Base-by-base conservation (phyloP, 2,888 invertebrate genomes). In the Volucella inflata region DNA sequence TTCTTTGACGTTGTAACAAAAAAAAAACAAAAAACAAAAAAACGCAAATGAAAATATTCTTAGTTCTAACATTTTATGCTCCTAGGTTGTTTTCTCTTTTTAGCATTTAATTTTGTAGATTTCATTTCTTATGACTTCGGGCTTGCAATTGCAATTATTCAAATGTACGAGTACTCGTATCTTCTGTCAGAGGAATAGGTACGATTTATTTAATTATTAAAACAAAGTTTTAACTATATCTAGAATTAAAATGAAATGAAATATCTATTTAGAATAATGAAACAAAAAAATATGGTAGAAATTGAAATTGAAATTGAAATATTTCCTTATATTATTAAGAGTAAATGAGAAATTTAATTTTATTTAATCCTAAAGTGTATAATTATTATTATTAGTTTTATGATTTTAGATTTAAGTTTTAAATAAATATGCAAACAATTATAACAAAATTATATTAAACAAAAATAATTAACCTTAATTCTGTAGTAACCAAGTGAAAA, bases 41-140 rank as follows among this genome's bases (percentile, higher is more conserved):
- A 36, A 53, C 72, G 12, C 6, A 30, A 30, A 30, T 30, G 6
- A 30, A 30, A 30, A 6, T 30, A 6, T 30, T 30, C 6, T 30
- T 30, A 30, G 30, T 30, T 30, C 21, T 21, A 21, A 30, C 30
- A 30, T 3, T 14, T 60, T 72, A 51, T 67, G 55, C 85, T 85
- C 81, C 72, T 85, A 74, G 85, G 85, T 85, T 85, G 85, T 85
- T 80, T 75, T 67, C 30, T 74, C 55, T 53, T 42, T 30, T 57
- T 59, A 60, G 60, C 68, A 62, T 40, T 57, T 57, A 59, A 60
- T 67, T 46, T 8, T 40, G 36, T 51, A 36, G 10, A 44, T 30
- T 64, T 17, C n/a, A 53, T 36, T 10, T 40, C 42, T 71, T 59
- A 17, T 21, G 48, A 65, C 36, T 40, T 76, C 57, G 76, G 76